Base-by-base conservation (phyloP, 2,888 invertebrate species). In the Agonopterix arenella region DNA sequence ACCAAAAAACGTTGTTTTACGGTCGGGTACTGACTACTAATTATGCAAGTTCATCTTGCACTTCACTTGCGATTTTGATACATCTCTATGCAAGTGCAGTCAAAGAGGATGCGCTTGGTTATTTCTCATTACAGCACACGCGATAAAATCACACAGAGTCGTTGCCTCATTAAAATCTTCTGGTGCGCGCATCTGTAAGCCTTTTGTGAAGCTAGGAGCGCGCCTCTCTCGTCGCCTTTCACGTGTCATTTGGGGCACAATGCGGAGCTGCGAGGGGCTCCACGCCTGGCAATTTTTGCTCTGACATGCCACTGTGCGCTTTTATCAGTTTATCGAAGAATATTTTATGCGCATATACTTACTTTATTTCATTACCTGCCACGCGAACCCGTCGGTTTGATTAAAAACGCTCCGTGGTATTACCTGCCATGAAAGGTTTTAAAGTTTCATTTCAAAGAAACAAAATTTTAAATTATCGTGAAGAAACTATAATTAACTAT, bases 151-250 rank as follows among this genome's bases (percentile, higher is more conserved):
- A 84, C 84, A 85, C 83, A 85, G 84, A 84, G 80, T 86, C 82
- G 88, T 86, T 84, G 85, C 88, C 88, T 89, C 89, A 89, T 89
- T 89, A 89, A 89, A 89, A 89, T 88, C 84, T 89, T 89, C 88
- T 88, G 89, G 86, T 84, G 78, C 79, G 77, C 86, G 88, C 84
- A 83, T 85, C 85, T 84, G 85, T 84, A 84, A 88, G 88, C 84
- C 88, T 88, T 88, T 88, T 88, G 85, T 88, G 71, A 28, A 28
- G 74, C 40, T n/a, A 78, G 78, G 79, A 77, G 66, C 73, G 70
- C 78, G 80, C 78, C 75, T 69, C 85, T 80, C 84, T 84, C 80
- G 73, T 78, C 82, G 84, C 84, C 82, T 85, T 86, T 86, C 86
- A 86, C 80, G 80, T 88, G 88, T 88, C 88, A 88, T 84, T 84